Base-by-base conservation (phyloP, 2,797 vertebrate genomes). In the Ctenopoma multispine region DNA sequence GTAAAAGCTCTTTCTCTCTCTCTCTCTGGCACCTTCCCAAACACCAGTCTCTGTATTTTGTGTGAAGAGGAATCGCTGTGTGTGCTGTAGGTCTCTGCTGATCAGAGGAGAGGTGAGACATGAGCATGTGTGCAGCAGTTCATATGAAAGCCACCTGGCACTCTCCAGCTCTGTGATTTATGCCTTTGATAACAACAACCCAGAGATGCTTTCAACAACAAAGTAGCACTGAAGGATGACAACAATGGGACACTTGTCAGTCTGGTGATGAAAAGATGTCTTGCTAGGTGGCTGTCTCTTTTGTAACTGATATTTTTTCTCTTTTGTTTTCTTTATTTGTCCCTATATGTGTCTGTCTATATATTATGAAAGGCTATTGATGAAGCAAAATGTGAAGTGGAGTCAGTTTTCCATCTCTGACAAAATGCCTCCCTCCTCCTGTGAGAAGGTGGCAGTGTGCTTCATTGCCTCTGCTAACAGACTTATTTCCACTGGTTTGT, bases 241-340 rank as follows among this genome's bases (percentile, higher is more conserved):
- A 89, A 91, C 91, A 94, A 93, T 92, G 75, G 85, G 89, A 89
- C 92, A 91, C 91, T 94, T 92, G 89, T 93, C 93, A 91, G 88
- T 92, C 89, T 89, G 78, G 73, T 92, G 92, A 95, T 93, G 92
- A 94, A 93, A 94, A 93, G 93, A 93, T 92, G 89, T 87, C 90
- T 87, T 87, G 77, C 79, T 82, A 80, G 87, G 81, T 88, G 84
- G 70, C 69, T 76, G 79, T 72, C 72, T 79, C 80, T 75, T 82
- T 87, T 85, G 72, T 89, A 72, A 83, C 77, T 87, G 83, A 81
- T 84, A 75, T 83, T 54, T 63, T 86, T 57, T 63, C 54, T 23
- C n/a, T 47, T 83, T 87, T 80, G 20, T 79, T 87, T 85, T 77
- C 58, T 87, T 86, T 80, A 83, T 89, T 87, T 81, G 74, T 82